A percentile compares a stretch with the other conserved stretches of the same genome.
Conservation (phyloP, 2,888 invertebrate species). For the Hemithea aestivaria region DNA sequence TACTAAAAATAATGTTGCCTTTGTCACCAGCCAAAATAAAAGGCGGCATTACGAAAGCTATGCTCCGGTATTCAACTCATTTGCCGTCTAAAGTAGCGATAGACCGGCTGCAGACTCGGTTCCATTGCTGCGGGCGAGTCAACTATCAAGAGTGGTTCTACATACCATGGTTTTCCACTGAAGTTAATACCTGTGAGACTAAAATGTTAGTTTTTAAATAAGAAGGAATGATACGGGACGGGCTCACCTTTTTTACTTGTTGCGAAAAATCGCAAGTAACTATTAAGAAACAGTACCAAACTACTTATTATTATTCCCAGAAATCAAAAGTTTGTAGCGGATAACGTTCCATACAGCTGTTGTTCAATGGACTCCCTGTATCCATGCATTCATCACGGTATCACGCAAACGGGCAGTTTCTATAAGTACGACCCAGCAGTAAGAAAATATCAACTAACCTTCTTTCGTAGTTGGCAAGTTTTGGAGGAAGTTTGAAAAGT, state of each 20-base stretch:
- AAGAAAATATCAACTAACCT: no score
- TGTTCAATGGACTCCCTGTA: conserved; percentile 75
- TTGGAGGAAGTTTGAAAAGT: no score
- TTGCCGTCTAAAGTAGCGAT: conserved; percentile 75
- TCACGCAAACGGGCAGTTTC: conserved; percentile 70
- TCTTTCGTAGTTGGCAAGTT: no score
- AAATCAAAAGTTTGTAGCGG: conserved; percentile 60
- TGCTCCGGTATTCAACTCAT: conserved; percentile 77
- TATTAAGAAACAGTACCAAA: no score
- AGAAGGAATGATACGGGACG: no score
- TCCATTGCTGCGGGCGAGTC: conserved; percentile 81
- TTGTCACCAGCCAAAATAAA: conserved; percentile 60
- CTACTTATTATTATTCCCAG: no score
- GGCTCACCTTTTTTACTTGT: no score
- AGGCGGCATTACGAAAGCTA: conserved; percentile 78
- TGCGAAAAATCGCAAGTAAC: no score
- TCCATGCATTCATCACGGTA: conserved; percentile 80
- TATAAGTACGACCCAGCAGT: conserved; percentile 77
- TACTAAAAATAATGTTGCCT: no score
- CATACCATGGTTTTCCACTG: conserved; percentile 75
- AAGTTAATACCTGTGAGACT: conserved; percentile 37
- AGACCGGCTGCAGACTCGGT: conserved; percentile 80
- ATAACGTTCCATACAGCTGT: conserved; percentile 82
- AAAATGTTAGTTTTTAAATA: conserved; percentile 49
- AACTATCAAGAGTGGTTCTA: conserved; percentile 81